A percentile compares a stretch with the other conserved stretches of the same genome.
phyloP scores from a whole-genome alignment of 1,140 invertebrate genomes.

The Nymphalis io region DNA sequence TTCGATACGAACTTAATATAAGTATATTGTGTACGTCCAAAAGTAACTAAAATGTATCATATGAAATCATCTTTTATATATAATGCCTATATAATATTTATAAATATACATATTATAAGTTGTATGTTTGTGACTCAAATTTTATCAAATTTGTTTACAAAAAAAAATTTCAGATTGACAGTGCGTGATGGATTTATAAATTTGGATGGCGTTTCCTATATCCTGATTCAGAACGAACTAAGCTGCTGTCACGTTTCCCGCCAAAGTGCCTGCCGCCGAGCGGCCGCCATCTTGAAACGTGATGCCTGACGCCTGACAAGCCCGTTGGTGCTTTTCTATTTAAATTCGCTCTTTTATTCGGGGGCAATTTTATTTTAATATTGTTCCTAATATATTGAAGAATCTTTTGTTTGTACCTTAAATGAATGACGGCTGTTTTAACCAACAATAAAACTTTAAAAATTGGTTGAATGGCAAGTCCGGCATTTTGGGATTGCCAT shows the following conservation, averaged over 20 bases:
- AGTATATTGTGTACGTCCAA: no score
- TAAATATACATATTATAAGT: no score
- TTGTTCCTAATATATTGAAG: conserved; percentile 65
- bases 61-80: no score
- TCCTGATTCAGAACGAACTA: conserved; percentile 40
- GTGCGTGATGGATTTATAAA: conserved; percentile 6
- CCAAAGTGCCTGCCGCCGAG: conserved; percentile 54
- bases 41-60: no score
- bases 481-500: not conserved
- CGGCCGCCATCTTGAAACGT: conserved; percentile 70
- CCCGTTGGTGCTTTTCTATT: conserved; percentile 67
- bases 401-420: conserved; percentile 47
- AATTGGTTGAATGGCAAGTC: not conserved
- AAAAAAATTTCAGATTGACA: not conserved
- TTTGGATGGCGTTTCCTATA: conserved; percentile 27
- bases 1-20: no score
- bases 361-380: conserved; percentile 55
- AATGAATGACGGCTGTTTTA: conserved; percentile 13
- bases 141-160: not conserved
- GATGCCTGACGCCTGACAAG: conserved; percentile 50
- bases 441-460: conserved; percentile 12
- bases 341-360: conserved; percentile 70
- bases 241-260: conserved; percentile 63
- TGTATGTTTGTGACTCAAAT: no score
- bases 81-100: no score